phyloP scores from a whole-genome alignment of 2,113 vertebrate genomes.

The Rhodinocichla rosea region DNA sequence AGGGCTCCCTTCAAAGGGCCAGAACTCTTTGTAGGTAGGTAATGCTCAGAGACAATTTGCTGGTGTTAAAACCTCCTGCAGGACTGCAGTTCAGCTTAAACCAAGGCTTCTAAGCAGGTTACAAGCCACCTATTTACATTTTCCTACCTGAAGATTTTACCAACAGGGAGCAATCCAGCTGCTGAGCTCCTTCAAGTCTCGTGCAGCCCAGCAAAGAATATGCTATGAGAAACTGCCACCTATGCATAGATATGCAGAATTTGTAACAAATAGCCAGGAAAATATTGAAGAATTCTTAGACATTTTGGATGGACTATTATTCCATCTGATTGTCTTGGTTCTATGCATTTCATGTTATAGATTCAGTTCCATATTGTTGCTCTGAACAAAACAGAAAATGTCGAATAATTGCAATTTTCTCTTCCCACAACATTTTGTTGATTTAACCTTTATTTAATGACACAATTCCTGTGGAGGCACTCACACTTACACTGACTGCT shows the following conservation, averaged over 20 bases:
- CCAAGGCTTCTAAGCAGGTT: neutral
- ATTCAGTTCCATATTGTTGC: neutral
- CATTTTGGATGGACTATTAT: neutral
- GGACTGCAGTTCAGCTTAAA: neutral
- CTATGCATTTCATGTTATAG: neutral
- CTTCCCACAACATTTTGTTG: neutral
- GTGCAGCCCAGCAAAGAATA: accelerated
- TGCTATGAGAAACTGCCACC: neutral
- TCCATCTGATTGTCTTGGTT: neutral
- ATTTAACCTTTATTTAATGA: neutral
- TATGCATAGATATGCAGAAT: neutral
- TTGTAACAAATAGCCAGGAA: neutral
- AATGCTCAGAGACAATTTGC: neutral
- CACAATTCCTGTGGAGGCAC: neutral
- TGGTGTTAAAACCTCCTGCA: neutral
- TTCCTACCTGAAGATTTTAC: neutral
- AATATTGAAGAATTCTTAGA: neutral
- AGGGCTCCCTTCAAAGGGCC: neutral
- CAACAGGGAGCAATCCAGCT: neutral
- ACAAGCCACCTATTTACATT: neutral
- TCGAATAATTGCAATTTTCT: neutral
- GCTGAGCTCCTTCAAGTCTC: neutral
- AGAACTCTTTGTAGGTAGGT: neutral
- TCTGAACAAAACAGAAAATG: neutral
- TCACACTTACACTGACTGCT: neutral